Base-by-base conservation (phyloP, 2,888 invertebrate genomes). In the Mylabris sibirica region DNA sequence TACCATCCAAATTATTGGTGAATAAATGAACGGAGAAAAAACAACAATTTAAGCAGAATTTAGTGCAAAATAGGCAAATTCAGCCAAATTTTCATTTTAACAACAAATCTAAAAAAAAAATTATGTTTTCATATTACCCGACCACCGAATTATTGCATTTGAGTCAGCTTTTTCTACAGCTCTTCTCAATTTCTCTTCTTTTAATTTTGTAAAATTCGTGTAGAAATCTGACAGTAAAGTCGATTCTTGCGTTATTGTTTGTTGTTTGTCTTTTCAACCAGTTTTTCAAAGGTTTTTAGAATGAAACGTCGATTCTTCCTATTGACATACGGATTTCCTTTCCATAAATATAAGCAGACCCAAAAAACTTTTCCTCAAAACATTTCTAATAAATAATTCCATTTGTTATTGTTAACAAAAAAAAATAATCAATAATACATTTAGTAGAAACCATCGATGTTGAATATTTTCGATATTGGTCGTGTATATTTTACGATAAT, bases 51-150 rank as follows among this genome's bases (percentile, higher is more conserved):
- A 63, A 34, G 71, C 72, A 49, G 11, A 71, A 74, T 74, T 73
- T 70, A 73, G 67, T 71, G 74, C 69, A 74, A 75, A 74, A 74
- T 74, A 73, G 70, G 69, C 66, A 68, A 64, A 66, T 61, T 44
- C 44, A 14, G 1, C 14, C 14, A 70, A 70, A 73, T 68, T 64
- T 66, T 69, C 68, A 63, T 67, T 71, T 62, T 60, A 41, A 71
- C 70, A 64, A 72, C 71, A 67, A 69, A 67, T 67, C 69, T 30
- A 6, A 30, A 30, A 30, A 30, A 30, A 71, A 72, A 67, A 73
- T 73, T 74, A 74, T 72, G 71, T 71, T 74, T 74, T 74, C 70
- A 69, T 68, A 72, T 63, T 69, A 69, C 67, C 65, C 20, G 9
- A 22, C 49, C 53, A 62, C 63, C n/a, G n/a, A n/a, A 66, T 71